Evolutionary conservation across 1,140 invertebrate genomes (phyloP), one percentile per base, ranked within the genome.

Genomic region (Lepidostoma basale): DNA sequence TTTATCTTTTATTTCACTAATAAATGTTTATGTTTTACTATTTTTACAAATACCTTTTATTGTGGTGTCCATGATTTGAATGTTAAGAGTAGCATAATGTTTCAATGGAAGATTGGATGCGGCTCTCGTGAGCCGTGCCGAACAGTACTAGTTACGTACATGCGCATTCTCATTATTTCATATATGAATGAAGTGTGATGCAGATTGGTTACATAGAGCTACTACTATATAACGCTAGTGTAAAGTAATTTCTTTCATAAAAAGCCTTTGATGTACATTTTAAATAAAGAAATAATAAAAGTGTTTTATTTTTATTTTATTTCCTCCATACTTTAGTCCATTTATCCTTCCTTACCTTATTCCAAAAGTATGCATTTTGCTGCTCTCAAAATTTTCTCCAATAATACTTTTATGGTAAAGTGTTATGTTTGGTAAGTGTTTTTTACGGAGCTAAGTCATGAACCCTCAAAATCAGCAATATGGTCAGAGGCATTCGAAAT

Each of bases 241-340:
- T 71, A 58, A 60, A 67, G 22, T 49, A 64, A 67, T 63, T 63
- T 45, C 42, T 62, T 56, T 67, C 54, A 70, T 70, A 62, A 70
- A n/a, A 44, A 18, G 69, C 69, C 69, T 70, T 70, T 72, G 60
- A 72, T 72, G 70, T 72, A 72, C 67, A 72, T 64, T 72, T 72
- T 68, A 40, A 72, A 72, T 68, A 68, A 72, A 72, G 49, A 56
- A 63, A 62, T 30, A 42, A 39, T 14, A 30, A 63, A 45, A 40
- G 22, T 22, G 16, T 22, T 2, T 3, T 39, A 14, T 25, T 54
- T 67, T 44, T 16, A 58, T 67, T 56, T 23, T n/a, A 18, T 28
- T 5, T 45, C 42, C 18, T 14, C 14, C 4, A 5, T 45, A 45
- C 16, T 45, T 45, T 45, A 45, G n/a, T n/a, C n/a, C n/a, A n/a